Base-by-base conservation (phyloP, 1,140 invertebrate species). In the Asobara japonica region DNA sequence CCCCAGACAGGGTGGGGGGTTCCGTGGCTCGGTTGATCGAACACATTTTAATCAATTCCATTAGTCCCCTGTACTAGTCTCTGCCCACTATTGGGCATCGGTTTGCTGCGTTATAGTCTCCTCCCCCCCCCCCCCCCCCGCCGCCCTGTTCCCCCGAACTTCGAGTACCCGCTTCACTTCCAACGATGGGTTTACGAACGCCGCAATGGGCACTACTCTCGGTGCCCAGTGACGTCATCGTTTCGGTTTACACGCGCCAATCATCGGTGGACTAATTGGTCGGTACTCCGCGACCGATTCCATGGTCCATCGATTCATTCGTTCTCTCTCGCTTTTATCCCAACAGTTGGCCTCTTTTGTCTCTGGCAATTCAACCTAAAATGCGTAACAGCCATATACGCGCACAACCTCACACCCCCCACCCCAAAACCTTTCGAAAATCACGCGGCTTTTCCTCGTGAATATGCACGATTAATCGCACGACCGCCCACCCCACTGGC, bases 21-120 rank as follows among this genome's bases (percentile, higher is more conserved):
- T 72, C 74, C 75, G 78, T 77, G 79, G 80, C 83, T 83, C 80
- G 79, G 80, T 85, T 81, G 85, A 86, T 83, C 84, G 82, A 83
- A 86, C 84, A 86, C 84, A 86, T 87, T 87, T 87, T 86, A 87
- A 87, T 87, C 86, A 87, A 86, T 86, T 86, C 83, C 83, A 87
- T 86, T 87, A 84, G 84, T 82, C 82, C 77, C 79, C 79, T 84
- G 81, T 83, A 79, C 74, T 79, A 79, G 77, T 79, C 78, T n/a
- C 60, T 73, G 75, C 71, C 41, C 45, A 36, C 67, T 70, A 72
- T 71, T 29, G 64, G 45, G 62, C 56, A 72, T 66, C 61, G 60
- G 20, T 70, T 67, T 56, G 29, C 25, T 66, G 41, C 45, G 64
- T 72, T 33, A 66, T 30, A 66, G 31, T 62, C 30, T 62, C 30